Conservation (phyloP, 2,888 invertebrate genomes). For the Bruchidius siliquastri region DNA sequence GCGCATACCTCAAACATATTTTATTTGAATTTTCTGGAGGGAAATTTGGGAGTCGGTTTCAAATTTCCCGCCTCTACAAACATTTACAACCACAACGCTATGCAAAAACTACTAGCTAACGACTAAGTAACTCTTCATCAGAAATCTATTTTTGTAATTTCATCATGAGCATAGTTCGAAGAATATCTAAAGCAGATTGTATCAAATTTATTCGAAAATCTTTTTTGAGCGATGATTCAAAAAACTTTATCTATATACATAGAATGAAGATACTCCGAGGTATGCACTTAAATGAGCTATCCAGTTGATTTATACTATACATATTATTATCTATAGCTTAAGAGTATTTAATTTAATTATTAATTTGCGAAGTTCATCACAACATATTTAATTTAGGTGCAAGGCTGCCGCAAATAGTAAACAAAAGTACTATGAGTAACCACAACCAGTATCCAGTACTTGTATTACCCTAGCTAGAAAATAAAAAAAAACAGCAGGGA, state of each 20-base stretch:
- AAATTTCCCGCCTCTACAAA: no score
- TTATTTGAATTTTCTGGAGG: background rate
- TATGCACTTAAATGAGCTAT: background rate
- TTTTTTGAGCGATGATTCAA: background rate
- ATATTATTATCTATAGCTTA: background rate
- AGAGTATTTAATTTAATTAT: slow-evolving; percentile 30
- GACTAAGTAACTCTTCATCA: no score
- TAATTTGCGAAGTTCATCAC: slow-evolving; percentile 50
- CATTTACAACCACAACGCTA: no score
- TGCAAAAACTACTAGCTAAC: no score
- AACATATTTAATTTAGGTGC: slow-evolving; percentile 44
- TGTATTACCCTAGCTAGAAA: background rate
- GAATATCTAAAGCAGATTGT: no score
- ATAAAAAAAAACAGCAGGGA: background rate
- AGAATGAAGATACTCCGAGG: background rate
- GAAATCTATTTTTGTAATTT: no score
- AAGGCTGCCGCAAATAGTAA: background rate
- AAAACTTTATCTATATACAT: background rate
- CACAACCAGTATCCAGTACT: background rate
- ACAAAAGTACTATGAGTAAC: background rate
- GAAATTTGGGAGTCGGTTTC: background rate
- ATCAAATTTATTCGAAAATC: no score
- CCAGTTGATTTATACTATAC: background rate
- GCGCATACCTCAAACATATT: background rate
- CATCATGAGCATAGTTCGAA: no score